Percentiles rank a stretch among this genome's conserved stretches.
Evolutionary conservation across 2,113 vertebrate genomes (phyloP).

Genomic region (Mungos mungo): DNA sequence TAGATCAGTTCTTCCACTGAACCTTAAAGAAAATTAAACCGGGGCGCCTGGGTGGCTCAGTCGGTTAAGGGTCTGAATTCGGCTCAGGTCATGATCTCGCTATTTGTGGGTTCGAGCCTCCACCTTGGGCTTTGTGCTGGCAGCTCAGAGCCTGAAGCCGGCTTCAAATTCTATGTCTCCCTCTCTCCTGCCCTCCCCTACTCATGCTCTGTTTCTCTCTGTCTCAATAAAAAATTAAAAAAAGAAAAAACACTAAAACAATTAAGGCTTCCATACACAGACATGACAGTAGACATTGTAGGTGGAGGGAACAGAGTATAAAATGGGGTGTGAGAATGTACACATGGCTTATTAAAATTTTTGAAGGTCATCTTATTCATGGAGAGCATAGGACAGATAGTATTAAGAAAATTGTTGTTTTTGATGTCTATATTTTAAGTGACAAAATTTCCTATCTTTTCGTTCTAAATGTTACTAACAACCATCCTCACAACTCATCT

Average conservation of each 20-base stretch:
- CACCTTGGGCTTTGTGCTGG: no score
- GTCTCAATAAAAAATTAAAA: no score
- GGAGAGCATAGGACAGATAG: neutral
- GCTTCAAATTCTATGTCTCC: no score
- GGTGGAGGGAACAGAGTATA: neutral
- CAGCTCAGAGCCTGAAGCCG: no score
- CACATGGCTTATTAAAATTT: neutral
- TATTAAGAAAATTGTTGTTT: neutral
- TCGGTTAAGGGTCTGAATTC: no score
- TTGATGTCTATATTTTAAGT: slow-evolving; percentile 3
- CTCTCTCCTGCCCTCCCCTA: no score
- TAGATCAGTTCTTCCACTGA: neutral
- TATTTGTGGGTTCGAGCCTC: no score
- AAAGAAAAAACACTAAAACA: neutral
- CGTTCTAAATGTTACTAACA: slow-evolving; percentile 12
- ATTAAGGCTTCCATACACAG: neutral
- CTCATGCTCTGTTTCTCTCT: no score
- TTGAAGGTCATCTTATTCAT: neutral
- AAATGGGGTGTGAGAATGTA: neutral
- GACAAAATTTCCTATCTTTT: neutral
- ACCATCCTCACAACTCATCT: neutral
- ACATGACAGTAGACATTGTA: neutral
- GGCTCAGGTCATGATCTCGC: no score
- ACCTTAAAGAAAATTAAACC: neutral
- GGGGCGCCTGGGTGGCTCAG: no score